phyloP scores from a whole-genome alignment of 1,140 invertebrate species.

The Hylyphantes graminicola region DNA sequence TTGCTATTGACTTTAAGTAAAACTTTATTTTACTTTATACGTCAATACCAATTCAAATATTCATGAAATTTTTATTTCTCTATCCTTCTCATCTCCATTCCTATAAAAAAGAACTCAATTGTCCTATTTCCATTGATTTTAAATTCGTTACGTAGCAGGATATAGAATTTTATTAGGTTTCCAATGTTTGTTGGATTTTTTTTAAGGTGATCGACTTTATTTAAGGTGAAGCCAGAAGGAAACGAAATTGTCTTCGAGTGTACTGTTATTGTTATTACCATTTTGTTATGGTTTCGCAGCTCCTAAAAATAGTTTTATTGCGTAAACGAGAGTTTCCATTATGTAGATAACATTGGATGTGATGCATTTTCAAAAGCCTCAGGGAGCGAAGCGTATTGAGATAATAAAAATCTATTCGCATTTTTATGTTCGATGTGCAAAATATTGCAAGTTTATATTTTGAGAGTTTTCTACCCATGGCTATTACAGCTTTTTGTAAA shows the following conservation, averaged over 20 bases:
- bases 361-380: too few relatives aligned
- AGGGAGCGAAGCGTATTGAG: too few relatives aligned
- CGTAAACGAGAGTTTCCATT: too few relatives aligned
- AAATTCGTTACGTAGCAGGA: constrained; percentile 37
- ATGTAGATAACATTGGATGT: too few relatives aligned
- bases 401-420: too few relatives aligned
- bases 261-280: constrained; percentile 39
- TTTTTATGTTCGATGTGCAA: too few relatives aligned
- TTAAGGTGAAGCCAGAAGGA: background rate
- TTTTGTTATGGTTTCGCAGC: constrained; percentile 18
- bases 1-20: constrained; percentile 12
- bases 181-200: constrained; percentile 12
- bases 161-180: constrained; percentile 48
- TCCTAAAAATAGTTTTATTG: constrained; percentile 28
- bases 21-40: constrained; percentile 24
- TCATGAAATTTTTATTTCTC: constrained; percentile 16
- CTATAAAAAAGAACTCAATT: constrained; percentile 31
- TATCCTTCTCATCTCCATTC: background rate
- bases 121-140: constrained; percentile 40
- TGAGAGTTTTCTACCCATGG: too few relatives aligned
- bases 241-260: background rate
- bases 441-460: too few relatives aligned
- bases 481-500: too few relatives aligned
- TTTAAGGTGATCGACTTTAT: constrained; percentile 17
- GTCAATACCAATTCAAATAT: constrained; percentile 27